Percentiles rank a stretch among this genome's conserved stretches.
phyloP scores from a whole-genome alignment of 2,888 invertebrate genomes.

The Copidosoma aretas region DNA sequence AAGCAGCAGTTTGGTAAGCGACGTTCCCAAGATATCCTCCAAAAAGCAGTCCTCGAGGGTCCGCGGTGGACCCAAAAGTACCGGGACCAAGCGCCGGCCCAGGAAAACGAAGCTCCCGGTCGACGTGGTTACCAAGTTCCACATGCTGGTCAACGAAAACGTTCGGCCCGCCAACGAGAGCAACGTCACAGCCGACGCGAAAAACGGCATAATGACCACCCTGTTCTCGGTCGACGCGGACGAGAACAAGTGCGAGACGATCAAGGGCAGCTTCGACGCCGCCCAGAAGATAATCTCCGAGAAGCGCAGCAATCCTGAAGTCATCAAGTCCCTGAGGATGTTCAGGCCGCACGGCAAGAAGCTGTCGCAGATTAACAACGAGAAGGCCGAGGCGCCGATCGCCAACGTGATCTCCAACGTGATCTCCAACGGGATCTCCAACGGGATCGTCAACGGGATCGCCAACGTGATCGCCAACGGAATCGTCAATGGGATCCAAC shows the following conservation, averaged over 20 bases:
- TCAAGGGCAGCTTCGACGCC: slow-evolving; percentile 58
- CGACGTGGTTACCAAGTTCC: slow-evolving; percentile 58
- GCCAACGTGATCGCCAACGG: slow-evolving; percentile 14
- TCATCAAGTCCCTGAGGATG: slow-evolving; percentile 65
- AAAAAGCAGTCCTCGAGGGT: slow-evolving; percentile 41
- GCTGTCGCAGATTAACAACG: slow-evolving; percentile 40
- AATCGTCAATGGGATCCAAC: slow-evolving; percentile 16
- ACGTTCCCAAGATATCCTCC: slow-evolving; percentile 55
- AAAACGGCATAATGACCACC: slow-evolving; percentile 59
- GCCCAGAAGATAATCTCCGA: slow-evolving; percentile 58
- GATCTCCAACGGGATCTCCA: slow-evolving; percentile 11
- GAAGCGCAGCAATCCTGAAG: slow-evolving; percentile 64
- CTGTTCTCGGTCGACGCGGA: slow-evolving; percentile 60
- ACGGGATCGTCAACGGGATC: no score
- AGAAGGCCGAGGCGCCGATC: slow-evolving; percentile 1
- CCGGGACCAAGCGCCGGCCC: slow-evolving; percentile 43
- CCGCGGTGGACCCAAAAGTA: slow-evolving; percentile 64
- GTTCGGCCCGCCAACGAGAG: slow-evolving; percentile 50
- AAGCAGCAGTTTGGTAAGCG: slow-evolving; percentile 62
- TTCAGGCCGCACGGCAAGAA: slow-evolving; percentile 62
- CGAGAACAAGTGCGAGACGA: slow-evolving; percentile 59
- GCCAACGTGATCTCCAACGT: no score
- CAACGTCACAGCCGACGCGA: slow-evolving; percentile 52
- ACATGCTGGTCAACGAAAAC: slow-evolving; percentile 58
- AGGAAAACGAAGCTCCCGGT: slow-evolving; percentile 62